Evolutionary conservation across 2,888 invertebrate species (phyloP).

Genomic region (Chymomyza caudatula): DNA sequence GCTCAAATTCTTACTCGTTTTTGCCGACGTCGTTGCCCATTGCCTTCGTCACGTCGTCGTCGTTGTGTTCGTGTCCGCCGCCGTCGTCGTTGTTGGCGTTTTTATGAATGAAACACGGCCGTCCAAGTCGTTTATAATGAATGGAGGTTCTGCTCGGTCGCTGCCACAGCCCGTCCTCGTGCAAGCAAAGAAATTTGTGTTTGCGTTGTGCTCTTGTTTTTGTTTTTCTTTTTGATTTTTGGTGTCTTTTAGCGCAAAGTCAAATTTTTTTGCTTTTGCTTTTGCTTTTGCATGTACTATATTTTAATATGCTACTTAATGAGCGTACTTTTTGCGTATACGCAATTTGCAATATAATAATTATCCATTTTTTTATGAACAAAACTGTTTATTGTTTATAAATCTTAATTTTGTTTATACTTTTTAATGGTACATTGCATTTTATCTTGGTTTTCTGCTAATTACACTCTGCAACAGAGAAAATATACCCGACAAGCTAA

Average conservation of each 20-base stretch:
- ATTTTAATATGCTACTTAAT: neutral
- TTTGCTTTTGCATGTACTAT: slow-evolving; percentile 6
- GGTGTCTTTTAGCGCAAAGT: neutral
- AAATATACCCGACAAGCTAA: no score
- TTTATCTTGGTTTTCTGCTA: slow-evolving; percentile 24
- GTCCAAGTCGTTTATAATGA: slow-evolving; percentile 63
- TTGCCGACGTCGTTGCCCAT: neutral
- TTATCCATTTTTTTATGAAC: slow-evolving; percentile 23
- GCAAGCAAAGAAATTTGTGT: slow-evolving; percentile 38
- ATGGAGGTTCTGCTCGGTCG: slow-evolving; percentile 55
- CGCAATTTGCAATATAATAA: neutral
- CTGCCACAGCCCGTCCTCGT: slow-evolving; percentile 34
- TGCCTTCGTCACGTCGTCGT: neutral
- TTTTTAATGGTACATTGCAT: slow-evolving; percentile 20
- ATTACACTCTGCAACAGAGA: no score
- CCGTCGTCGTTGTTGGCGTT: slow-evolving; percentile 44
- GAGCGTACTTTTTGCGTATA: neutral
- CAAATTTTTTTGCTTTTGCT: slow-evolving; percentile 2
- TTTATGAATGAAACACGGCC: slow-evolving; percentile 74
- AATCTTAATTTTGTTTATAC: neutral
- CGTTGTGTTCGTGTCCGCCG: neutral
- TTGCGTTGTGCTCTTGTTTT: slow-evolving; percentile 25
- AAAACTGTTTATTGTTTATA: slow-evolving; percentile 31
- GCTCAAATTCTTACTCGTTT: slow-evolving; percentile 13
- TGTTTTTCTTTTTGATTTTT: slow-evolving; percentile 8